Evolutionary conservation across 37 sponge, comb jelly and placozoan genomes (phyloP), one percentile per base, ranked within the genome.

Genomic region (Hormiphora californensis): DNA sequence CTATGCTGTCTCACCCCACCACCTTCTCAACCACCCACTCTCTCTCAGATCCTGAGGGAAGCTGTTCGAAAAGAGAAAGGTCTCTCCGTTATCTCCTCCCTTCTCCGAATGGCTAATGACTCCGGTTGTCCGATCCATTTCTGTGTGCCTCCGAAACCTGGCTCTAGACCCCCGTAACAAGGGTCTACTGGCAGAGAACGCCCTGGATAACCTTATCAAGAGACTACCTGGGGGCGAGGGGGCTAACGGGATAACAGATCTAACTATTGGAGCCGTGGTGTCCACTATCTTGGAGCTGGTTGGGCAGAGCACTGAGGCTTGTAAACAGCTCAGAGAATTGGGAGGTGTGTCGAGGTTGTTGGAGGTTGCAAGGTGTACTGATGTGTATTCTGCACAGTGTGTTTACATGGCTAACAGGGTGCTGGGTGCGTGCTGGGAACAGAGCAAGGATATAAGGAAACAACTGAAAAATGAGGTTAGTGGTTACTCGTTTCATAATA

Each of bases 131-230:
- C 51, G 92, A 46, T 85, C 94, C 43, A 90, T 89, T 19, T 89
- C 91, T 44, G 88, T 88, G 25, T 91, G 92, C 4, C 88, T 96
- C 25, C 88, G 94, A 32, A 94, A 94, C 86, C 63, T 96, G 15
- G 87, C 93, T 85, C 63, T 67, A 17, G 93, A 96, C 85, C 88
- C 87, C 7, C 23, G 85, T 0, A 96, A 94, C 88, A 94, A 89
- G 63, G 90, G 61, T 12, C 85, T 87, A 9, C 89, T 96, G 54
- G 96, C 91, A 32, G 44, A 55, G 23, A 55, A 86, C 54, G 90
- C 67, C n/a, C 89, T 92, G 35, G n/a, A 30, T 0, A 44, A 69
- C 15, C 89, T 94, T n/a, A 67, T 91, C 27, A 89, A 86, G 0
- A 67, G 92, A 0, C 65, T 94, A 0, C 94, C 94, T 0, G 89